Percentiles rank a stretch among this genome's conserved stretches.
phyloP scores from a whole-genome alignment of 1,140 invertebrate genomes.

The Bactericera cockerelli region DNA sequence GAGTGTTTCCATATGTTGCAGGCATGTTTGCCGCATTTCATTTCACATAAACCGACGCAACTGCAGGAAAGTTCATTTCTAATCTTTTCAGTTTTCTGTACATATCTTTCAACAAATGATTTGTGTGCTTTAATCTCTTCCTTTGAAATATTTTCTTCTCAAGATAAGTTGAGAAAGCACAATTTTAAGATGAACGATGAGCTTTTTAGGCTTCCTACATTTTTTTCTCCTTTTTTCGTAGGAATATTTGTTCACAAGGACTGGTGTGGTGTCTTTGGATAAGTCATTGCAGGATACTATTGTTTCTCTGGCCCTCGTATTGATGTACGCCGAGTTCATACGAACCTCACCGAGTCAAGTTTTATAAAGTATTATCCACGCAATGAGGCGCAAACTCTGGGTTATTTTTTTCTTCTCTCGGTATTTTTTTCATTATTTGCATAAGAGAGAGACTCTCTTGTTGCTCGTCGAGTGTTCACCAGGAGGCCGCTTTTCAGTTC shows the following conservation, averaged over 20 bases:
- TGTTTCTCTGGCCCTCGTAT: conserved; percentile 1
- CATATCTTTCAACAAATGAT: no score
- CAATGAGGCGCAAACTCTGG: conserved; percentile 7
- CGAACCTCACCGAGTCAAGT: background rate
- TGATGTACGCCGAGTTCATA: background rate
- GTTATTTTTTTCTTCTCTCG: background rate
- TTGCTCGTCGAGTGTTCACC: background rate
- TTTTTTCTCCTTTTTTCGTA: no score
- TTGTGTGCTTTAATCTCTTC: no score
- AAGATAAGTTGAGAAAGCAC: no score
- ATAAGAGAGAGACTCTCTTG: background rate
- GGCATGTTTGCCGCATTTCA: no score
- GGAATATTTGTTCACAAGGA: background rate
- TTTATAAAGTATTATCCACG: conserved; percentile 4
- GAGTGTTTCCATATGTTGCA: no score
- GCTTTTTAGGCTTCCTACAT: no score
- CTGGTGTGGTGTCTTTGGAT: conserved; percentile 6
- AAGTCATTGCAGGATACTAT: conserved; percentile 6
- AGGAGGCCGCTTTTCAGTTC: background rate
- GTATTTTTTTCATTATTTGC: background rate
- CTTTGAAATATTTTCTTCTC: no score
- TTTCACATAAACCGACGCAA: no score
- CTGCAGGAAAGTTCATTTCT: no score
- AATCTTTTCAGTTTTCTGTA: no score
- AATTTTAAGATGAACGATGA: no score